Evolutionary conservation across 2,797 vertebrate species (phyloP), one percentile per base, ranked within the genome.

Genomic region (Scomberomorus guttatus): DNA sequence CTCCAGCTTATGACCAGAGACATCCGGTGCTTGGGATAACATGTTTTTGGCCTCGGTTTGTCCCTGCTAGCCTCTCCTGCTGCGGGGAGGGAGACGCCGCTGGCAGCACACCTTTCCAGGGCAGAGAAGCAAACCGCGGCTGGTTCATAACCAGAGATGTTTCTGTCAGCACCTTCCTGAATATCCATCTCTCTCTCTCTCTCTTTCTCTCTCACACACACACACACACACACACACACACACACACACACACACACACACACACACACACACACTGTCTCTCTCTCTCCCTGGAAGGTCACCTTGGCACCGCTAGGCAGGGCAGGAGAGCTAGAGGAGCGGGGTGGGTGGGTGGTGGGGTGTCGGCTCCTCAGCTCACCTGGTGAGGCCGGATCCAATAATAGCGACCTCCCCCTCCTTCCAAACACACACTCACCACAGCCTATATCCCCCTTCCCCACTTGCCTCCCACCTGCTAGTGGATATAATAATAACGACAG

Each of bases 361-460:
- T 92, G 86, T 82, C 80, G 85, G 81, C 86, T 91, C 89, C 88
- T 88, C 82, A 78, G 88, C 79, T 93, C 92, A 90, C 94, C 95
- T 94, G 94, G 93, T 88, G 90, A 87, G 87, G 77, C 75, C 84
- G 83, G 90, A 94, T 93, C 93, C 92, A 90, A 82, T 92, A 90
- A 82, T 46, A 82, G 69, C 48, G 57, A 34, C 65, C 63, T 11
- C 13, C 56, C 13, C 25, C 75, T 54, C 57, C 64, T 62, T 81
- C 52, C 74, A 66, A 63, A 70, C 54, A 50, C 93, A 91, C 89
- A 11, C 72, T 8, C 77, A 51, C 44, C 58, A 20, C 24, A 13
- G 14, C 14, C 24, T 32, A 12, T 6, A 10, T 4, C 14, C 15
- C 39, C 14, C 48, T 3, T 12, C 24, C 24, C 13, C 25, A 8